These are phyloP conservation scores for Anticlea derivata DNA, from an alignment of 2,888 invertebrate species.

Conservation along the genomic window DNA sequence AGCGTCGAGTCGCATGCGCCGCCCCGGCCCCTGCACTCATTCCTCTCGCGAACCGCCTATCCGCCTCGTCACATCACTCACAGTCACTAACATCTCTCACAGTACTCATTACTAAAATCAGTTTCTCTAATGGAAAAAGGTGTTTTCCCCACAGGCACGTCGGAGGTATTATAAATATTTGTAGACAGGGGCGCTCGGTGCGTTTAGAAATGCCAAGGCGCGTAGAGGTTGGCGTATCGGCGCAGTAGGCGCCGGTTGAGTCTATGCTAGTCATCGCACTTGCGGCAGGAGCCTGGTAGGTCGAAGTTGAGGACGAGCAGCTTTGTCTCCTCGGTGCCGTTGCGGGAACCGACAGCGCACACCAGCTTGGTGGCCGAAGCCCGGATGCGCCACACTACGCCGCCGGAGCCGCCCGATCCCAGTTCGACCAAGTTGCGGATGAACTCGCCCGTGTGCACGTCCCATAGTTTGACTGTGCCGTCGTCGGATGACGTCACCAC, in stretches of 20 bases:
- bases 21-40: not conserved
- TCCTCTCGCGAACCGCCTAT: no score
- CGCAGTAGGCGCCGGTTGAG: constrained; percentile 75
- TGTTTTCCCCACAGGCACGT: constrained; percentile 9
- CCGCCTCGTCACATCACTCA: constrained; percentile 1
- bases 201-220: constrained; percentile 71
- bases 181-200: constrained; percentile 8
- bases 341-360: constrained; percentile 99
- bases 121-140: not conserved
- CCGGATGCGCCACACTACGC: constrained; percentile 98
- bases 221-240: constrained; percentile 74
- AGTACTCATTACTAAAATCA: not conserved
- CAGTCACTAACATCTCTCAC: constrained; percentile 4
- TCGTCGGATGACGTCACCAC: constrained; percentile 99
- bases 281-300: constrained; percentile 88
- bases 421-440: constrained; percentile 97
- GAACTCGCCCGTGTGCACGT: constrained; percentile 97
- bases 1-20: not conserved
- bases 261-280: constrained; percentile 82
- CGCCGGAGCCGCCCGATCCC: constrained; percentile 97
- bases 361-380: constrained; percentile 98
- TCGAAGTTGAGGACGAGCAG: constrained; percentile 98
- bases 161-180: constrained; percentile 5
- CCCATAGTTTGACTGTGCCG: constrained; percentile 99
- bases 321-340: constrained; percentile 99